Percentiles rank a stretch among this genome's conserved stretches.
Evolutionary conservation across 2,888 invertebrate genomes (phyloP).

Genomic region (Fragum sueziense): DNA sequence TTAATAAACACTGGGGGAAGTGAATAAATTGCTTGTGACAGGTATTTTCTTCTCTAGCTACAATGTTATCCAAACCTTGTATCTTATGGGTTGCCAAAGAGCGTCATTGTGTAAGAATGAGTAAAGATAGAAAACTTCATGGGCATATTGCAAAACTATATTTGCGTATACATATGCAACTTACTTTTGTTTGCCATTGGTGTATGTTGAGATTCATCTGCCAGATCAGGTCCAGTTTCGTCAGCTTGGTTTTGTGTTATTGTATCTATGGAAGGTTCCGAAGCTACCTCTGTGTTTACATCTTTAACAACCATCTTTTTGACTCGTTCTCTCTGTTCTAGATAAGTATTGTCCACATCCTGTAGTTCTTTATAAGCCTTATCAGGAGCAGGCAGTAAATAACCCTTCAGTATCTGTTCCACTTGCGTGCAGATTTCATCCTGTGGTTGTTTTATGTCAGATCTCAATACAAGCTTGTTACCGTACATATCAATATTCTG

Average conservation of each 20-base stretch:
- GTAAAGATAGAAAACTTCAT: no score
- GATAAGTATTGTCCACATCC: slow-evolving; percentile 49
- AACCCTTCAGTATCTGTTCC: slow-evolving; percentile 68
- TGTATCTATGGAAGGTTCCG: not conserved
- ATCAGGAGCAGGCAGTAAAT: slow-evolving; percentile 58
- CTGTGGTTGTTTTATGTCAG: slow-evolving; percentile 36
- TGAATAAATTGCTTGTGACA: no score
- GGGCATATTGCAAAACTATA: no score
- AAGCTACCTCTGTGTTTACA: not conserved
- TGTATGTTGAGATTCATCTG: not conserved
- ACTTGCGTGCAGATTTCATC: slow-evolving; percentile 67
- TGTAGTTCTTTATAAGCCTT: slow-evolving; percentile 59
- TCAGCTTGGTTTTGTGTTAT: not conserved
- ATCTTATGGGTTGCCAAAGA: no score
- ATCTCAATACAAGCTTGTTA: slow-evolving; percentile 21
- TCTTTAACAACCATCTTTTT: not conserved
- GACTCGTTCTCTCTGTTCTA: slow-evolving; percentile 32
- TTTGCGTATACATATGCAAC: no score
- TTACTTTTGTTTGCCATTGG: no score
- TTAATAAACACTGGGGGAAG: no score
- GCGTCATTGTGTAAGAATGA: no score
- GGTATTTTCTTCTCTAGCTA: no score
- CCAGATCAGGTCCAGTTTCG: no score
- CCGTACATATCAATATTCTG: slow-evolving; percentile 27
- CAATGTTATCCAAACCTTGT: no score